A percentile compares a stretch with the other conserved stretches of the same genome.
phyloP scores from a whole-genome alignment of 2,888 invertebrate genomes.

The Amblyteles armatorius region DNA sequence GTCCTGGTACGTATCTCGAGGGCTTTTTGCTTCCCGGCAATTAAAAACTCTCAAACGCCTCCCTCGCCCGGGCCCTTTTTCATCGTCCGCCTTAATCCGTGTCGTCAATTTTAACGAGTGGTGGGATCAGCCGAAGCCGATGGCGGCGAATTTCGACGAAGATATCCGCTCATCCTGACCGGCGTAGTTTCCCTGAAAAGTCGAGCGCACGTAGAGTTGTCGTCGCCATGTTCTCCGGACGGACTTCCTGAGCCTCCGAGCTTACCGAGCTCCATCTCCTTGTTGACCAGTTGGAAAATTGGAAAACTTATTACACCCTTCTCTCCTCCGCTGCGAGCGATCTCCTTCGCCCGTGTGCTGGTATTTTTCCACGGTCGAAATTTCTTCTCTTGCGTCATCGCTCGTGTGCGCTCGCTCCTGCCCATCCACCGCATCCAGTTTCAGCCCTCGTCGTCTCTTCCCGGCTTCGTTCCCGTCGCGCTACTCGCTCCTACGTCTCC shows the following conservation, averaged over 20 bases:
- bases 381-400: constrained; percentile 37
- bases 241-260: constrained; percentile 40
- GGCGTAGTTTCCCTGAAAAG: neutral
- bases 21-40: constrained; percentile 56
- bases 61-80: neutral
- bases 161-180: neutral
- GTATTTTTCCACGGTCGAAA: constrained; percentile 37
- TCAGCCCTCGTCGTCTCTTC: constrained; percentile 17
- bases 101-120: constrained; percentile 2
- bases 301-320: constrained; percentile 62
- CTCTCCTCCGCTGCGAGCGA: neutral
- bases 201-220: constrained; percentile 12
- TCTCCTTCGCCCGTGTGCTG: constrained; percentile 12
- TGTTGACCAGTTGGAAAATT: constrained; percentile 62
- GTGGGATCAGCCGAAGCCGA: neutral
- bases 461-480: constrained; percentile 2
- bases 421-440: constrained; percentile 1
- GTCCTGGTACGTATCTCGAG: neutral
- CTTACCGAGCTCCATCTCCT: constrained; percentile 29
- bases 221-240: neutral
- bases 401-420: constrained; percentile 10
- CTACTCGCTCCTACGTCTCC: neutral
- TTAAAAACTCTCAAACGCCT: constrained; percentile 56
- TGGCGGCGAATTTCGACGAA: neutral
- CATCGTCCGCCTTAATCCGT: neutral